Conservation (phyloP, 2,888 invertebrate species). For the Sarcophaga caerulescens region DNA sequence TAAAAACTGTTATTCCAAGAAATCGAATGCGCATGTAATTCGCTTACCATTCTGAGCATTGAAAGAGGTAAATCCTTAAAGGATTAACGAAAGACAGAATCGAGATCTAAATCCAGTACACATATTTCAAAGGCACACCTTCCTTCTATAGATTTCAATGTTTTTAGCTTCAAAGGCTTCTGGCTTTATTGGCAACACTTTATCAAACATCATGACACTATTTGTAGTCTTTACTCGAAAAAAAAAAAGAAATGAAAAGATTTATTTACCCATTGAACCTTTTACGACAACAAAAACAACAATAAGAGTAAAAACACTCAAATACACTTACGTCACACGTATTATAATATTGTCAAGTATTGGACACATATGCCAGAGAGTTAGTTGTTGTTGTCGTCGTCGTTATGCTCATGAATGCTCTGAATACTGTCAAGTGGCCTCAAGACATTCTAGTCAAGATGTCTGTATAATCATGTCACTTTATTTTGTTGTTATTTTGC, state of each 20-base stretch:
- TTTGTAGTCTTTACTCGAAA: not conserved
- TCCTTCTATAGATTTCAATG: not conserved
- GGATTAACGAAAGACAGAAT: too few species aligned
- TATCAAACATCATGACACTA: not conserved
- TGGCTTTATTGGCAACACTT: conserved; percentile 39
- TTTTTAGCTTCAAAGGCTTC: not conserved
- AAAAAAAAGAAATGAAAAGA: conserved; percentile 16
- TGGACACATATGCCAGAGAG: conserved; percentile 15
- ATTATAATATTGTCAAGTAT: conserved; percentile 63
- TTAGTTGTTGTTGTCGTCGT: conserved; percentile 23
- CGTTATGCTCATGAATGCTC: conserved; percentile 55
- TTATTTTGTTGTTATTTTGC: not conserved
- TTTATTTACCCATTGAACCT: conserved; percentile 58
- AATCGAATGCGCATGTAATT: too few species aligned
- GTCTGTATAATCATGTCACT: conserved; percentile 59
- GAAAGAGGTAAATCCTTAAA: too few species aligned
- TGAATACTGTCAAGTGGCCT: conserved; percentile 69
- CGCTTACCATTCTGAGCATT: too few species aligned
- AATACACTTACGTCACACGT: not conserved
- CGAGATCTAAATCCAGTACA: too few species aligned
- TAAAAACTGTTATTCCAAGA: too few species aligned
- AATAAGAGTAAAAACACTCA: not conserved
- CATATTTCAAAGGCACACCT: not conserved
- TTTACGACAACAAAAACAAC: conserved; percentile 12
- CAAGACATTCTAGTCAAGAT: conserved; percentile 67